Percentiles rank a stretch among this genome's conserved stretches.
phyloP scores from a whole-genome alignment of 2,888 invertebrate species.

The Rutpela maculata region DNA sequence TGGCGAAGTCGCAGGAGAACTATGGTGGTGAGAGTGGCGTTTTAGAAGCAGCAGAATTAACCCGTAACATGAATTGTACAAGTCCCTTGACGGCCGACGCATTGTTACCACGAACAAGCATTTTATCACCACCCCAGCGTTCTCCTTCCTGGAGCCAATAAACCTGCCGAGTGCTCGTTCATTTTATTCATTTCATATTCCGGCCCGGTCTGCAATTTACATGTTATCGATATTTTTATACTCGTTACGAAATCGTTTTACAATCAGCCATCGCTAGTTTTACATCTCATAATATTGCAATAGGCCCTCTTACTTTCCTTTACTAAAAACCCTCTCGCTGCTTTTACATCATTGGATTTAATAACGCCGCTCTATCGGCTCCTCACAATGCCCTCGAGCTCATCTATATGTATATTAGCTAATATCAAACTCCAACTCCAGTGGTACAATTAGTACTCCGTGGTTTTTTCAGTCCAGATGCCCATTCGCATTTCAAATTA shows the following conservation, averaged over 20 bases:
- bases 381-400: constrained; percentile 17
- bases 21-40: constrained; percentile 48
- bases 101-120: constrained; percentile 73
- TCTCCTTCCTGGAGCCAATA: constrained; percentile 70
- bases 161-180: constrained; percentile 72
- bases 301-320: constrained; percentile 21
- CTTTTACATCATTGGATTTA: constrained; percentile 30
- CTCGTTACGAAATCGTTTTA: constrained; percentile 73
- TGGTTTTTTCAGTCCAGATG: constrained; percentile 7
- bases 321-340: constrained; percentile 10
- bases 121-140: constrained; percentile 71
- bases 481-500: neutral
- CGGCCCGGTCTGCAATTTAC: constrained; percentile 72
- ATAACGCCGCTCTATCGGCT: constrained; percentile 23
- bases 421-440: constrained; percentile 10
- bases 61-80: constrained; percentile 70
- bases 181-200: constrained; percentile 74
- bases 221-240: constrained; percentile 74
- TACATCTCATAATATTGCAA: constrained; percentile 41
- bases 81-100: constrained; percentile 68
- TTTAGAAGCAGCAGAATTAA: constrained; percentile 63
- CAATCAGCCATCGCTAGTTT: constrained; percentile 40
- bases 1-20: constrained; percentile 6
- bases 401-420: constrained; percentile 33
- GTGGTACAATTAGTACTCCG: constrained; percentile 22